phyloP scores from a whole-genome alignment of 2,888 invertebrate genomes.

The Dendrolimus houi region DNA sequence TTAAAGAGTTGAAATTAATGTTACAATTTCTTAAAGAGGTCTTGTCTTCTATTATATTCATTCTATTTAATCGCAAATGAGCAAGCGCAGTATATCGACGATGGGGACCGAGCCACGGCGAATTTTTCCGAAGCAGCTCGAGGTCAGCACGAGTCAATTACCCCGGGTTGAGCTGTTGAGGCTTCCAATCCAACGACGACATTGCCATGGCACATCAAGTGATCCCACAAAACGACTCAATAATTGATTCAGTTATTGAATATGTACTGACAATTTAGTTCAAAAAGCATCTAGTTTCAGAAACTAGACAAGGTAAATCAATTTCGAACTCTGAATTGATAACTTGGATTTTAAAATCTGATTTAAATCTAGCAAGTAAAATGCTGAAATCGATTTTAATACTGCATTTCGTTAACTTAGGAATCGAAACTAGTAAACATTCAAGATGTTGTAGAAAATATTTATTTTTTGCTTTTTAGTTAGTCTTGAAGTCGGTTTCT shows the following conservation, averaged over 20 bases:
- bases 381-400: too few relatives aligned
- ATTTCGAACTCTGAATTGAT: neutral
- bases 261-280: neutral
- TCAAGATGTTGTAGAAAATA: too few relatives aligned
- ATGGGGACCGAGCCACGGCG: slow-evolving; percentile 42
- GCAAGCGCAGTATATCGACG: slow-evolving; percentile 23
- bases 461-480: too few relatives aligned
- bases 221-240: neutral
- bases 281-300: neutral
- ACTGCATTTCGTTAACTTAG: too few relatives aligned
- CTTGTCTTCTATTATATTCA: neutral
- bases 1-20: too few relatives aligned
- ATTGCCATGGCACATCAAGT: neutral
- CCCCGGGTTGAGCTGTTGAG: slow-evolving; percentile 61
- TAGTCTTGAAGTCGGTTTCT: too few relatives aligned
- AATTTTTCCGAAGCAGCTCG: slow-evolving; percentile 62
- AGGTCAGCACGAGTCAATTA: slow-evolving; percentile 81
- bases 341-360: neutral
- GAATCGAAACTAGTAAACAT: too few relatives aligned
- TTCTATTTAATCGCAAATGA: slow-evolving; percentile 14
- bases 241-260: neutral
- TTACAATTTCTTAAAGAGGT: too few relatives aligned
- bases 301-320: neutral
- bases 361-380: too few relatives aligned
- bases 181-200: slow-evolving; percentile 22